Evolutionary conservation across 2,797 vertebrate species (phyloP).

Genomic region (Valencia hispanica): DNA sequence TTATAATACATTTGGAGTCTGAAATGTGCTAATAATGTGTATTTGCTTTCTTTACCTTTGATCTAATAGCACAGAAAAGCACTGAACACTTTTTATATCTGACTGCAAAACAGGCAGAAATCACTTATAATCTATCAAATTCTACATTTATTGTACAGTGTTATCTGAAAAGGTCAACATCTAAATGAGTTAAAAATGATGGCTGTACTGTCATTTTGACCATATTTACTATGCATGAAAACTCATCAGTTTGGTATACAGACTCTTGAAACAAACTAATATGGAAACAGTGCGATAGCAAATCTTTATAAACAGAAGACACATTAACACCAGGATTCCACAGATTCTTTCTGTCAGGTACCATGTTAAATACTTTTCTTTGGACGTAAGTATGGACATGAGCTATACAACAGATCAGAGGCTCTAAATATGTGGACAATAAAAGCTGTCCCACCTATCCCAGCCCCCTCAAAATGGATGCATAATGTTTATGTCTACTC

Average conservation of each 20-base stretch:
- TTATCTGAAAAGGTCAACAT: too few species aligned
- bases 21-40: not conserved
- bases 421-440: slow-evolving; percentile 34
- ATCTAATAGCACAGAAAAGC: not conserved
- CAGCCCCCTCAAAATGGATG: slow-evolving; percentile 58
- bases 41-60: not conserved
- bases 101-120: not conserved
- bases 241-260: not conserved
- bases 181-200: not conserved
- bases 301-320: not conserved
- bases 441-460: slow-evolving; percentile 43
- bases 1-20: not conserved
- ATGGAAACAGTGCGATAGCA: not conserved
- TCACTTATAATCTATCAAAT: not conserved
- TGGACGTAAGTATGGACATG: not conserved
- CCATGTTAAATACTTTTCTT: not conserved
- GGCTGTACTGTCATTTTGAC: not conserved
- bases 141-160: not conserved
- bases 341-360: not conserved
- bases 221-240: not conserved
- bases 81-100: not conserved
- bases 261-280: not conserved
- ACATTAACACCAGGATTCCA: not conserved
- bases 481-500: slow-evolving; percentile 66
- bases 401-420: slow-evolving; percentile 24